Base-by-base conservation (phyloP, 2,888 invertebrate genomes). In the Callosobruchus maculatus region DNA sequence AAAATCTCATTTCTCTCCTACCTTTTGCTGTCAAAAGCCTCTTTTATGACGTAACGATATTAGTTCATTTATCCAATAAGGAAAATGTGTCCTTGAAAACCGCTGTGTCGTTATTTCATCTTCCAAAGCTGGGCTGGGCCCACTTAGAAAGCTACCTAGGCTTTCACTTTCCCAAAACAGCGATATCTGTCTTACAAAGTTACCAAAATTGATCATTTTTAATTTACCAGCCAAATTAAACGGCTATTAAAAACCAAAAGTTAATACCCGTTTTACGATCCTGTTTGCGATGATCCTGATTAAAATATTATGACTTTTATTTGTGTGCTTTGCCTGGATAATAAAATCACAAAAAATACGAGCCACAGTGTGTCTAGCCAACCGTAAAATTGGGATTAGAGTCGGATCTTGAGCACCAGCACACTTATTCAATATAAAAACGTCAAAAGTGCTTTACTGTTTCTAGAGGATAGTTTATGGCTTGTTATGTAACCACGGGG, bases 81-180 rank as follows among this genome's bases (percentile, higher is more conserved):
- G n/a, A n/a, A n/a, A n/a, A n/a, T n/a, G n/a, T n/a, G n/a, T n/a
- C n/a, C n/a, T n/a, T n/a, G n/a, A n/a, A n/a, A n/a, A n/a, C n/a
- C n/a, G n/a, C n/a, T n/a, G n/a, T n/a, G n/a, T n/a, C n/a, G n/a
- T n/a, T n/a, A n/a, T n/a, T n/a, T n/a, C n/a, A n/a, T n/a, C n/a
- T n/a, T n/a, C n/a, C n/a, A n/a, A n/a, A n/a, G n/a, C n/a, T n/a
- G n/a, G n/a, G n/a, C n/a, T n/a, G n/a, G n/a, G n/a, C n/a, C n/a
- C n/a, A n/a, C n/a, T n/a, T n/a, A 26, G 26, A 70, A 82, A 82
- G 72, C 26, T 74, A 75, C 78, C 77, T 71, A n/a, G 26, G 13
- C 30, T 30, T 30, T 30, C 30, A 30, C 49, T 49, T 49, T 1
- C 49, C 1, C 49, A 49, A 49, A 49, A 3, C 1, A 7, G 13